Base-by-base conservation (phyloP, 2,888 invertebrate genomes). In the Philhelius pedissequus region DNA sequence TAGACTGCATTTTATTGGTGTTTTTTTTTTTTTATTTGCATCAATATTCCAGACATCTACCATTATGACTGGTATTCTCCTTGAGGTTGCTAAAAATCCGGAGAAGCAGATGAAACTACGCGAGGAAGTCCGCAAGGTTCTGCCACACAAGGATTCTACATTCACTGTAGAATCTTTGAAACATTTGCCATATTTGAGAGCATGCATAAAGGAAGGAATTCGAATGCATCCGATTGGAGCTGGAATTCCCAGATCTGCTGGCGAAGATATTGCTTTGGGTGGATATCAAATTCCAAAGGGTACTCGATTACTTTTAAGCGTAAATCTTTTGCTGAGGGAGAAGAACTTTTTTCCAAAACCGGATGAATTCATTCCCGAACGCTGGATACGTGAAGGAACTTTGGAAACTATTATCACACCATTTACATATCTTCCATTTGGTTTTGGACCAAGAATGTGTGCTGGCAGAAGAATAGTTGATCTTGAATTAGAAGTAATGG, bases 401-500 rank as follows among this genome's bases (percentile, higher is more conserved):
- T 4, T 66, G 0, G 87, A 87, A 18, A 56, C 86, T 43, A 8
- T 50, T 4, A 62, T 74, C 9, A 69, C 43, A n/a, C 89, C 89
- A 0, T 90, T 90, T 80, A 76, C 88, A 3, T 89, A 88, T 84
- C 15, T 90, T 27, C 90, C 90, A 0, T 90, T 90, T 52, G 90
- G 90, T 0, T 89, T 90, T 64, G 90, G 90, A 0, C 88, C 90
- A 3, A 87, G 95, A 73, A 93, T 93, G 83, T 96, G 95, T 88
- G 93, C 95, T 75, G 96, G 96, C 5, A 93, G 94, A 88, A 92
- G 96, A 88, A 94, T 96, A 86, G 96, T 96, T 0, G 95, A 95
- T 88, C 91, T 96, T 87, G 95, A 95, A 89, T 92, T 95, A 82
- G 94, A 94, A 89, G 91, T 92, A 11, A 90, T 94, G 0, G 86